These are phyloP conservation scores for Todiramphus saurophagus DNA, from an alignment of 2,113 vertebrate genomes.

Conservation along the genomic window DNA sequence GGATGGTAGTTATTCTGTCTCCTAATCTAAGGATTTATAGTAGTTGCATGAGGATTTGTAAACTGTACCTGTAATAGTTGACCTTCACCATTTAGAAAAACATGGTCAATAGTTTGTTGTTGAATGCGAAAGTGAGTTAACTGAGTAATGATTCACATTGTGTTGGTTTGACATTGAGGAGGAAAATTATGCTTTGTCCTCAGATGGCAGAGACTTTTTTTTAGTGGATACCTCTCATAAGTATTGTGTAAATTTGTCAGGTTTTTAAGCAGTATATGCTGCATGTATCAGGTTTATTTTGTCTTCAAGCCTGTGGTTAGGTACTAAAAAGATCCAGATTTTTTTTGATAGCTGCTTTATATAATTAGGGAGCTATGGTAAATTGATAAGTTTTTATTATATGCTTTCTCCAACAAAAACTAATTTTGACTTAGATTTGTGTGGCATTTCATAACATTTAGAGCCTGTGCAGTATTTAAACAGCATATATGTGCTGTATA, in stretches of 20 bases:
- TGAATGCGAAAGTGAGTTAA: neutral
- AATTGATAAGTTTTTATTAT: neutral
- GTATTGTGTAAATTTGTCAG: neutral
- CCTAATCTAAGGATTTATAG: neutral
- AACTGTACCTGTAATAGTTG: neutral
- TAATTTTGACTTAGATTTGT: neutral
- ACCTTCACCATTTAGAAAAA: neutral
- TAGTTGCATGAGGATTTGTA: neutral
- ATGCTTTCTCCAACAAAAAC: neutral
- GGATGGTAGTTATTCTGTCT: neutral
- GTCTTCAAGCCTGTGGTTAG: neutral
- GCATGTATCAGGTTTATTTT: neutral
- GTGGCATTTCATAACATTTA: neutral
- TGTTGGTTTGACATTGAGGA: neutral
- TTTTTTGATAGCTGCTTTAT: neutral
- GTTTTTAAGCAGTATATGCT: neutral
- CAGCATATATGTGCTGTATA: neutral
- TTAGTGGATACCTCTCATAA: neutral
- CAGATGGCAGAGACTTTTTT: neutral
- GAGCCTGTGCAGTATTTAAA: neutral
- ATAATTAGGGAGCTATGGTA: neutral
- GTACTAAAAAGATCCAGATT: neutral
- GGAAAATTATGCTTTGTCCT: neutral
- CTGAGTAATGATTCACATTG: neutral
- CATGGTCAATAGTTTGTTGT: neutral